These are phyloP conservation scores for Thaumatotibia leucotreta DNA, from an alignment of 1,140 invertebrate species.

Conservation along the genomic window DNA sequence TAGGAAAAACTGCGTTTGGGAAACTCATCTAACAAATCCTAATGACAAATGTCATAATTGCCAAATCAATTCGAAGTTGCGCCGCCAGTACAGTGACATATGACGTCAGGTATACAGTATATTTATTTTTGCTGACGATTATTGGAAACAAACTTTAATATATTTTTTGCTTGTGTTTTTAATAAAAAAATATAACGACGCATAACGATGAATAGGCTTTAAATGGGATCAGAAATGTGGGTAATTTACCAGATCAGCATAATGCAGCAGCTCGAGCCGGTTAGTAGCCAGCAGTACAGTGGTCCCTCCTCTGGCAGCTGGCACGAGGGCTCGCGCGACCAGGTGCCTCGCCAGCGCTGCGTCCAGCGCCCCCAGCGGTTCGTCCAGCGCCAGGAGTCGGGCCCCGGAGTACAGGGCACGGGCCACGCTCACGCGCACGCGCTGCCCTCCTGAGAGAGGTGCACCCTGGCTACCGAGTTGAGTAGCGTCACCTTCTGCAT, in stretches of 20 bases:
- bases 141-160: too few relatives aligned
- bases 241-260: conserved; percentile 84
- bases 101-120: too few relatives aligned
- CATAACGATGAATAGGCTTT: too few relatives aligned
- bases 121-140: too few relatives aligned
- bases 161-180: too few relatives aligned
- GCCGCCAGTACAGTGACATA: too few relatives aligned
- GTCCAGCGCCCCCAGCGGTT: conserved; percentile 87
- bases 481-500: conserved; percentile 78
- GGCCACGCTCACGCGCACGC: conserved; percentile 87
- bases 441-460: conserved; percentile 87
- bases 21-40: too few relatives aligned
- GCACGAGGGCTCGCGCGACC: conserved; percentile 78
- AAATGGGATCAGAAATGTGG: too few relatives aligned
- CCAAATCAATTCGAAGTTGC: too few relatives aligned
- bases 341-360: conserved; percentile 83
- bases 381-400: conserved; percentile 83
- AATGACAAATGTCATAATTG: too few relatives aligned
- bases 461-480: conserved; percentile 83
- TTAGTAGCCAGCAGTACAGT: conserved; percentile 89
- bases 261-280: conserved; percentile 82
- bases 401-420: conserved; percentile 87
- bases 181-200: too few relatives aligned
- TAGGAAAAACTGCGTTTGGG: too few relatives aligned
- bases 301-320: conserved; percentile 78